Evolutionary conservation across 2,888 invertebrate genomes (phyloP), one percentile per base, ranked within the genome.

Genomic region (Ceratothoa steindachneri): DNA sequence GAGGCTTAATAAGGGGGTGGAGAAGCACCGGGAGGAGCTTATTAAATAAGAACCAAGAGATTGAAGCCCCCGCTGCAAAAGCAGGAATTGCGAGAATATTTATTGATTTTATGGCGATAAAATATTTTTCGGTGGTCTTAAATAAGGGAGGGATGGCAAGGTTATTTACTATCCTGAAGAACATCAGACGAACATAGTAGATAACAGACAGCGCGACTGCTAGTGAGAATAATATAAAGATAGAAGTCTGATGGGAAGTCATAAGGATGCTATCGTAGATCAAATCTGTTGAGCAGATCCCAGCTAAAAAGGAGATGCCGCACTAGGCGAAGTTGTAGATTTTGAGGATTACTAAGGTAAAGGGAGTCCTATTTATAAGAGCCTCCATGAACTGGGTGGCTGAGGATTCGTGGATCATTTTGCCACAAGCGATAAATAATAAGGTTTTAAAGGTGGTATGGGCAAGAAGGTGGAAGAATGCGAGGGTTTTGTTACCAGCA

Each of bases 231-330:
- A n/a, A 90, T 90, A 77, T 95, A 92, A 74, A 93, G 93, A 82
- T 89, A 89, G n/a, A n/a, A n/a, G n/a, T n/a, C n/a, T n/a, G n/a
- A 80, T 90, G 83, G 1, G 15, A 51, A 51, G 15, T 51, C 51
- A 12, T 15, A 15, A 51, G 9, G 12, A 9, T 15, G 9, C 15
- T 15, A 5, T n/a, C 60, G n/a, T 9, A 7, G n/a, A 27, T 9
- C n/a, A n/a, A n/a, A 27, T 60, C 19, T 22, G 5, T 60, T 7
- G 19, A 27, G n/a, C n/a, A 60, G 60, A 27, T 9, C 60, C 19
- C 60, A n/a, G 19, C 24, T n/a, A 27, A 27, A n/a, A 60, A n/a
- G n/a, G 19, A 9, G n/a, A n/a, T 7, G 60, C 60, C 60, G n/a
- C 19, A 22, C 5, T 9, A n/a, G 60, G 19, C 60, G 5, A 60